phyloP scores from a whole-genome alignment of 2,888 invertebrate genomes.

The Zhuqinia jingwanae region DNA sequence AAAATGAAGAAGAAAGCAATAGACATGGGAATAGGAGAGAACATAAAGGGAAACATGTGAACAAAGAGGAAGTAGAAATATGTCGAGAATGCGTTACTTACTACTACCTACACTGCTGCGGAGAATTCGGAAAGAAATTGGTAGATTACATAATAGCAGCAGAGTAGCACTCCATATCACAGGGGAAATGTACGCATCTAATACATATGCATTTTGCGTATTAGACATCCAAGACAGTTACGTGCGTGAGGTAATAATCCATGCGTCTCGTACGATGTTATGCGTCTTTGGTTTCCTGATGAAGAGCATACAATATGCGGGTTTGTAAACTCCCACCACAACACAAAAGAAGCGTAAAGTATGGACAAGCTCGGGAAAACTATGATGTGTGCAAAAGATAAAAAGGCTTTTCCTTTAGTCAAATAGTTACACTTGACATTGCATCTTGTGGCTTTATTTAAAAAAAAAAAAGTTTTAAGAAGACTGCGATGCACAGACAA shows the following conservation, averaged over 20 bases:
- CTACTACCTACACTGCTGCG: background rate
- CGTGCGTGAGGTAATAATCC: slow-evolving; percentile 51
- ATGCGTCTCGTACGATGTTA: slow-evolving; percentile 14
- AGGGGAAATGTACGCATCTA: slow-evolving; percentile 33
- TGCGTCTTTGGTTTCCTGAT: background rate
- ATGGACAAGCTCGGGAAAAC: too few relatives aligned
- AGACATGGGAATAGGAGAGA: slow-evolving; percentile 20
- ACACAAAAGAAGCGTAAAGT: too few relatives aligned
- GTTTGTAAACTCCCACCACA: too few relatives aligned
- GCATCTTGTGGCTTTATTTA: slow-evolving; percentile 8
- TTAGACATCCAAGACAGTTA: background rate
- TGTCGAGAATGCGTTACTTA: background rate
- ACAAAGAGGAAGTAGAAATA: slow-evolving; percentile 27
- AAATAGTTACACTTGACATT: slow-evolving; percentile 64
- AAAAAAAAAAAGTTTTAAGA: background rate
- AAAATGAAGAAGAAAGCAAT: slow-evolving; percentile 39
- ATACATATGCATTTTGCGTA: background rate
- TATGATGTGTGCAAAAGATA: background rate
- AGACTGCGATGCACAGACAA: background rate
- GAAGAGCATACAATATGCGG: background rate
- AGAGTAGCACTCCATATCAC: too few relatives aligned
- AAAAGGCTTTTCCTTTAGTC: too few relatives aligned
- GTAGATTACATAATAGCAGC: slow-evolving; percentile 30
- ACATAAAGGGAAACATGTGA: slow-evolving; percentile 13
- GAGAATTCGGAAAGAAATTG: background rate